Conservation (phyloP, 1,140 invertebrate species). For the Leptopilina clavipes region DNA sequence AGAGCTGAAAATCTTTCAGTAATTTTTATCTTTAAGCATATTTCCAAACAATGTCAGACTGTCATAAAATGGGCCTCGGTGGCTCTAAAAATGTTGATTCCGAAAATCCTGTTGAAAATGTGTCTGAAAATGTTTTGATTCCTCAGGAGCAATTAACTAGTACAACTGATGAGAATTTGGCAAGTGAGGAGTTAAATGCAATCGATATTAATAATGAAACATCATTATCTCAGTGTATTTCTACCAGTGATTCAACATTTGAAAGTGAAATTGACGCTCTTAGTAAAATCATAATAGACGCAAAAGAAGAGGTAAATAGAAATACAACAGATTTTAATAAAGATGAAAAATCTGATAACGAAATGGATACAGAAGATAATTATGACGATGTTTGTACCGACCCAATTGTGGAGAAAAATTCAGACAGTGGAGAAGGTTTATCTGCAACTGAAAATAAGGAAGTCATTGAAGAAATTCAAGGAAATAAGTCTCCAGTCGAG, state of each 20-base stretch:
- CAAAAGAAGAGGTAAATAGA: background rate
- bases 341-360: background rate
- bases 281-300: background rate
- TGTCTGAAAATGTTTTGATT: background rate
- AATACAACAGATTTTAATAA: background rate
- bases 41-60: background rate
- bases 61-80: background rate
- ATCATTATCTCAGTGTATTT: background rate
- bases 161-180: background rate
- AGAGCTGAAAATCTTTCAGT: too few species aligned
- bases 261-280: slow-evolving; percentile 15
- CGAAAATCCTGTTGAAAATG: background rate
- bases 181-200: background rate
- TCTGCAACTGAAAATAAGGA: too few species aligned
- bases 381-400: background rate
- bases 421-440: too few species aligned
- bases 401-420: too few species aligned
- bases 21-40: too few species aligned
- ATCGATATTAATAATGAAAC: background rate
- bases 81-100: background rate
- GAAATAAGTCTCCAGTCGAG: too few species aligned
- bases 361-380: background rate
- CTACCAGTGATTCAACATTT: background rate
- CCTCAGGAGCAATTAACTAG: background rate
- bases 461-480: too few species aligned